phyloP scores from a whole-genome alignment of 1,140 invertebrate genomes.

The Sweltsa coloradensis region DNA sequence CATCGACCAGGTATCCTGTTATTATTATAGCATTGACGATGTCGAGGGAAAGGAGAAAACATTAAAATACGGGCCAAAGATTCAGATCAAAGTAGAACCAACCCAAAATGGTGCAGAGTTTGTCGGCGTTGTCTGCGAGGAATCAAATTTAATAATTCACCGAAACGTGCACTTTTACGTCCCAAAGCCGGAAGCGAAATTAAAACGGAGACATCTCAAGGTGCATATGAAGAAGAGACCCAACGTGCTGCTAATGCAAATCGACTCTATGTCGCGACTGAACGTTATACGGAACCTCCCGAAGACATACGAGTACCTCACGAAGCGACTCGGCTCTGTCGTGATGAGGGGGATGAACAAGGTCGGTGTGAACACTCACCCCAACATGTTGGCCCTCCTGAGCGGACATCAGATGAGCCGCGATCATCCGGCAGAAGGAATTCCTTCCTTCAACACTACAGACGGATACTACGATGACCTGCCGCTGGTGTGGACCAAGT shows the following conservation, averaged over 20 bases:
- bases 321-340: conserved; percentile 24
- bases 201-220: too few relatives aligned
- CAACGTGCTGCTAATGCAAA: conserved; percentile 35
- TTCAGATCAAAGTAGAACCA: too few relatives aligned
- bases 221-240: too few relatives aligned
- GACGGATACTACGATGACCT: conserved; percentile 24
- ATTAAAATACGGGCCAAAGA: too few relatives aligned
- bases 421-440: background rate
- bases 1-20: too few relatives aligned
- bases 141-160: too few relatives aligned
- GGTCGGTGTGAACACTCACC: conserved; percentile 33
- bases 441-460: background rate
- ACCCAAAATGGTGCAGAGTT: too few relatives aligned
- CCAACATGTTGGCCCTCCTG: conserved; percentile 31
- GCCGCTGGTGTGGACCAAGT: conserved; percentile 29
- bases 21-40: too few relatives aligned
- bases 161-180: too few relatives aligned
- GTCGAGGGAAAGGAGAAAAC: too few relatives aligned
- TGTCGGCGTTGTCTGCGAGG: too few relatives aligned
- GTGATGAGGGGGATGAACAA: conserved; percentile 32
- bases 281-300: conserved; percentile 43
- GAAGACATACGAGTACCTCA: conserved; percentile 31
- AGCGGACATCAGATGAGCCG: conserved; percentile 18
- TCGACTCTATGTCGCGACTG: conserved; percentile 43
- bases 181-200: too few relatives aligned